Base-by-base conservation (phyloP, 2,113 vertebrate species). In the Gallinago media region DNA sequence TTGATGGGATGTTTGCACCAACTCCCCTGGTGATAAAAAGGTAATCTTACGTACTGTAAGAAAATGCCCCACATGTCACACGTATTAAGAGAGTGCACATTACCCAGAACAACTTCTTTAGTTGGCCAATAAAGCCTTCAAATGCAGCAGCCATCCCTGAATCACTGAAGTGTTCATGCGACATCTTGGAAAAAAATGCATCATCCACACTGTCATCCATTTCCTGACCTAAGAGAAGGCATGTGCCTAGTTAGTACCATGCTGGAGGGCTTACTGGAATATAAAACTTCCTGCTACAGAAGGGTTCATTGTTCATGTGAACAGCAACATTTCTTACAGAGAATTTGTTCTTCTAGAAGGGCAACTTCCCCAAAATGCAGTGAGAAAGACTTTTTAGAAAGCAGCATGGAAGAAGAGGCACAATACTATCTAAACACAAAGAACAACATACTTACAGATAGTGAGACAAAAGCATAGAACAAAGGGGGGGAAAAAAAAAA, bases 51-150 rank as follows among this genome's bases (percentile, higher is more conserved):
- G 7, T 55, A 46, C 32, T 42, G 13, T 3, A 2, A 67, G 31
- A 40, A 65, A 83, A 20, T 3, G 2, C 19, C 40, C 32, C 12
- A 26, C 4, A 25, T 1, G 0, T 7, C 11, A 2, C 32, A 34
- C 15, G 3, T 0, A 1, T n/a, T 66, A 44, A 67, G 32, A 92
- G 46, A 58, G 11, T 2, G 13, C 11, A 63, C 27, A 12, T 94
- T 97, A 99, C 99, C 93, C 96, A 97, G 31, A 98, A 98, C 7
- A 96, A 96, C 42, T 98, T 97, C 80, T 97, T 98, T 50, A 99
- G 93, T 13, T 98, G 97, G 31, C 27, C 20, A 46, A 94, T 97
- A 92, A 99, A 98, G 68, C 34, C 96, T 87, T 98, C 98, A 94
- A 99, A 98, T 10, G 98, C 97, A 63, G 94, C 31, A 36, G 95